Conservation (phyloP, 2,888 invertebrate species). For the Clivina fossor region DNA sequence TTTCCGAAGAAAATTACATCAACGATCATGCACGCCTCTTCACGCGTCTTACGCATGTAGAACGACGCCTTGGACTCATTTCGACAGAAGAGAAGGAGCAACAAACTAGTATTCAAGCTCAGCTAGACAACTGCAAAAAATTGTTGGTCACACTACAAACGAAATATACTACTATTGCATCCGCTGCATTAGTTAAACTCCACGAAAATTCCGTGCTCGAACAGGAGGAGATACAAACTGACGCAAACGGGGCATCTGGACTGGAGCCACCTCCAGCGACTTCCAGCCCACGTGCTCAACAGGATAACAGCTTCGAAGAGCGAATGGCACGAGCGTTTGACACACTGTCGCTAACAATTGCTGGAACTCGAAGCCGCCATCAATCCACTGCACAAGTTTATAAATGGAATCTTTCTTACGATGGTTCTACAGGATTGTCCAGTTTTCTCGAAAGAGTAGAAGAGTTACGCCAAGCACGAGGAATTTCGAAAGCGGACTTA, state of each 20-base stretch:
- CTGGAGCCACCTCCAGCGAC: neutral
- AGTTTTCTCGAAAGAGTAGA: slow-evolving; percentile 39
- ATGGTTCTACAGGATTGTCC: slow-evolving; percentile 23
- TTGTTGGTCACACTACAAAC: too few relatives aligned
- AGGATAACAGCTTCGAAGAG: neutral
- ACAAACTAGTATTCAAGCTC: too few relatives aligned
- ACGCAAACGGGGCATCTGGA: neutral
- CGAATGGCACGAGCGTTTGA: neutral
- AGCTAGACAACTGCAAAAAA: too few relatives aligned
- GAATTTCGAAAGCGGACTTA: slow-evolving; percentile 33
- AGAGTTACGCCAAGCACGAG: slow-evolving; percentile 36
- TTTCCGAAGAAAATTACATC: too few relatives aligned
- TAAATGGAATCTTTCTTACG: slow-evolving; percentile 24
- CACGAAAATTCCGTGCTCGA: too few relatives aligned
- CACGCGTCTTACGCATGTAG: too few relatives aligned
- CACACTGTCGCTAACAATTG: neutral
- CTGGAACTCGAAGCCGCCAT: neutral
- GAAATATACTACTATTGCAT: too few relatives aligned
- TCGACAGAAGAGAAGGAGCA: too few relatives aligned
- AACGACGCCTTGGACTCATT: too few relatives aligned
- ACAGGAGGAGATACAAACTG: too few relatives aligned
- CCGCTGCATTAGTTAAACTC: too few relatives aligned
- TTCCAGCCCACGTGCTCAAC: neutral
- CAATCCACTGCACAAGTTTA: neutral
- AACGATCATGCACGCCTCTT: too few relatives aligned